Evolutionary conservation across 2,888 invertebrate genomes (phyloP).

Genomic region (Drosophila emarginata): DNA sequence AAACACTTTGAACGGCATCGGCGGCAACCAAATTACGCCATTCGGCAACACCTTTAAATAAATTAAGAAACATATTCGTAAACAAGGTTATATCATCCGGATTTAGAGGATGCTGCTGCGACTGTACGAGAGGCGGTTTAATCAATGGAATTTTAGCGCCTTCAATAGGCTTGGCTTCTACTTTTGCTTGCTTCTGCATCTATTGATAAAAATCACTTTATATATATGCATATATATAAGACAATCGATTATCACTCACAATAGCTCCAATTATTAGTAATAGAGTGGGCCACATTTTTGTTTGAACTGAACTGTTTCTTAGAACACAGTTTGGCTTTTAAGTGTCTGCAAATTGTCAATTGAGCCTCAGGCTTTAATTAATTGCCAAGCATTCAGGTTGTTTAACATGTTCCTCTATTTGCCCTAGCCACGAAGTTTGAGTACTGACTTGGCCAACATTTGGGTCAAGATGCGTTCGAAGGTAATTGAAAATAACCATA

Average conservation of each 20-base stretch:
- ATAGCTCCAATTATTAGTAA: slow-evolving; percentile 26
- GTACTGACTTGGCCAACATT: slow-evolving; percentile 59
- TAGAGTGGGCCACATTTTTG: slow-evolving; percentile 28
- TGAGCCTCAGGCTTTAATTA: slow-evolving; percentile 63
- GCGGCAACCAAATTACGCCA: slow-evolving; percentile 61
- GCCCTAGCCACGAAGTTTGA: slow-evolving; percentile 36
- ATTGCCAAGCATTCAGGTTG: slow-evolving; percentile 52
- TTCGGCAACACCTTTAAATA: slow-evolving; percentile 58
- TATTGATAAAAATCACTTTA: neutral
- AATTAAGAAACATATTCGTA: slow-evolving; percentile 61
- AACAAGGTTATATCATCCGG: slow-evolving; percentile 56
- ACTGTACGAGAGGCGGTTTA: slow-evolving; percentile 36
- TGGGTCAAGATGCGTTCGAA: slow-evolving; percentile 59
- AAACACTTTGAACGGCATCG: slow-evolving; percentile 64
- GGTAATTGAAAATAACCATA: slow-evolving; percentile 59
- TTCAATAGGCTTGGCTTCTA: slow-evolving; percentile 7
- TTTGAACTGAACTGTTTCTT: slow-evolving; percentile 36
- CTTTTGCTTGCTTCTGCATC: neutral
- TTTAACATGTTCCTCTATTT: slow-evolving; percentile 48
- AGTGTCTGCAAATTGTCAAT: slow-evolving; percentile 26
- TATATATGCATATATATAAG: neutral
- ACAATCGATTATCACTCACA: slow-evolving; percentile 40
- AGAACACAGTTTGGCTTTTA: slow-evolving; percentile 51
- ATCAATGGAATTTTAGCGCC: slow-evolving; percentile 44
- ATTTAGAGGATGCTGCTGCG: slow-evolving; percentile 45